Base-by-base conservation (phyloP, 2,797 vertebrate species). In the Uromys caudimaculatus region DNA sequence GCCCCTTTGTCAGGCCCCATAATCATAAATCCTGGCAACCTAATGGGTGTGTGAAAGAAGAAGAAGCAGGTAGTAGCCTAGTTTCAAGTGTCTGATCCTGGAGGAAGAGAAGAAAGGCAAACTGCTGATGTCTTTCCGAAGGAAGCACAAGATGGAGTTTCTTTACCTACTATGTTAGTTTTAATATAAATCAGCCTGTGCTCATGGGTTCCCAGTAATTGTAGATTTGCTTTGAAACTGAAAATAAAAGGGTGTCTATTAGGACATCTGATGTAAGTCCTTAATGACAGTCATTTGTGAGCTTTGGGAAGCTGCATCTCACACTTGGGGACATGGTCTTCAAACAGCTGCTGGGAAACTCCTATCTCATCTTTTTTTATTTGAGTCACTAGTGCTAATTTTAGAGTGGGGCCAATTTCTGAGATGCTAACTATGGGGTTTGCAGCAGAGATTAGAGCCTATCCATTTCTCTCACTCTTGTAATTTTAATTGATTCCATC, bases 231-330 rank as follows among this genome's bases (percentile, higher is more conserved):
- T 95, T 92, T 95, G 85, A 92, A 92, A 95, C 76, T 92, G 88
- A 96, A 93, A 93, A 85, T 60, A 67, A 93, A 91, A 94, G 52
- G 6, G 5, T 83, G 13, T 79, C 58, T 90, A 73, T 95, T 81
- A 90, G 58, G 64, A 88, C 58, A 90, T 97, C 64, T 88, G 77
- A 93, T 56, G 47, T n/a, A 88, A 71, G 77, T 92, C 41, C n/a
- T 90, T 85, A 95, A 94, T 93, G 94, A 89, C 76, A n/a, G 3
- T 93, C 89, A 90, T 95, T 82, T 96, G 58, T n/a, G 32, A 85
- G 79, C 76, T 78, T 84, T 94, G 69, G 38, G 62, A 52, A 93
- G 52, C 27, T 52, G 83, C 0, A 0, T 69, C 10, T 73, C 78
- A 82, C 75, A 81, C 38, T 32, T 91, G 69, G 71, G 5, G 75